These are phyloP conservation scores for Gonocerus acuteangulatus DNA, from an alignment of 2,888 invertebrate genomes.

Conservation along the genomic window DNA sequence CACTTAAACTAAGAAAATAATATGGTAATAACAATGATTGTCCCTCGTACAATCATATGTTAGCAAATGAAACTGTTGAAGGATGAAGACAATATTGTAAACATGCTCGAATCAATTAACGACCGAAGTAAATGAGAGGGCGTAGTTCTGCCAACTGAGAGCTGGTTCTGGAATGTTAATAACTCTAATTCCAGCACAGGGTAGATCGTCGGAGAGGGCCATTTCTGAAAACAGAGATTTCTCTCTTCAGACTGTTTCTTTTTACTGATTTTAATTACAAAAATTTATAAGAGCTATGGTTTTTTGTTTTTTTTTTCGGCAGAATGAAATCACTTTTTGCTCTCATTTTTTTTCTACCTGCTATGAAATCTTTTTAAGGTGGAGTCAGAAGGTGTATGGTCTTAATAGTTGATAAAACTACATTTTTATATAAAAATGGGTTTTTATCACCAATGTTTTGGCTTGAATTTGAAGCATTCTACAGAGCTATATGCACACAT, in stretches of 20 bases:
- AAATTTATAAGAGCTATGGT: too few relatives aligned
- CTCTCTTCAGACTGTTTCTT: background rate
- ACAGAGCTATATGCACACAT: too few relatives aligned
- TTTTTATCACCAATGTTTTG: too few relatives aligned
- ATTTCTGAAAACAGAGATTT: constrained; percentile 28
- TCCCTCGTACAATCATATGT: constrained; percentile 1
- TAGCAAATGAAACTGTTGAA: background rate
- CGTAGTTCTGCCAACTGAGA: constrained; percentile 33
- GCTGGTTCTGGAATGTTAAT: constrained; percentile 35
- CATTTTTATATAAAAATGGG: too few relatives aligned
- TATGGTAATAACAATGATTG: constrained; percentile 16
- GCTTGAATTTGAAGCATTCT: too few relatives aligned
- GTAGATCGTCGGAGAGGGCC: constrained; percentile 27
- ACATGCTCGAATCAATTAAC: constrained; percentile 27
- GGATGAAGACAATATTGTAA: background rate
- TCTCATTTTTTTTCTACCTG: too few relatives aligned
- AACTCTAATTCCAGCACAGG: constrained; percentile 29
- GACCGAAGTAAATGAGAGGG: constrained; percentile 33
- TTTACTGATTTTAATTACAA: constrained; percentile 1
- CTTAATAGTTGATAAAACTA: too few relatives aligned
- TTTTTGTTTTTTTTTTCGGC: too few relatives aligned
- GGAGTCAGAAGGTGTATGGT: too few relatives aligned
- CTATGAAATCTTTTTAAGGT: too few relatives aligned
- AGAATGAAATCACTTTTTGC: too few relatives aligned
- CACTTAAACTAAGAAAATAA: constrained; percentile 23